Conservation (phyloP, 2,113 vertebrate genomes). For the Symphodus melops region DNA sequence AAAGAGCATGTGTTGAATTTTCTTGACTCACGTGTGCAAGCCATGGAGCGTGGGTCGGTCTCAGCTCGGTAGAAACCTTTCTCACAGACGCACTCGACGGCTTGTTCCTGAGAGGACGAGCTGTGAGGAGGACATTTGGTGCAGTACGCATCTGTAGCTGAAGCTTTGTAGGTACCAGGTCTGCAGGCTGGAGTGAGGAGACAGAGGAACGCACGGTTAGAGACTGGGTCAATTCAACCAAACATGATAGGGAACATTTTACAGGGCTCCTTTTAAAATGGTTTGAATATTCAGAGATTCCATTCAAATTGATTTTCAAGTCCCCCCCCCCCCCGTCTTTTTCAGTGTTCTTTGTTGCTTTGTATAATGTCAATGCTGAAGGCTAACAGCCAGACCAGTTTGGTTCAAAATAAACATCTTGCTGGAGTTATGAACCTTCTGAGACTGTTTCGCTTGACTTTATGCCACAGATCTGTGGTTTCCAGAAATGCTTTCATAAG, state of each 20-base stretch:
- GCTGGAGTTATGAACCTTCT: background rate
- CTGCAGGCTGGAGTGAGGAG: conserved; percentile 80
- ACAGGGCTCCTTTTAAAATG: background rate
- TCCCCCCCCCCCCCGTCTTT: too few species aligned
- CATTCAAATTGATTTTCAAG: too few species aligned
- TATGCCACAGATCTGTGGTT: background rate
- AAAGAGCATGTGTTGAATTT: background rate
- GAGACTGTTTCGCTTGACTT: background rate
- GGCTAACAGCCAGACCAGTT: background rate
- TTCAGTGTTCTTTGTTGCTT: background rate
- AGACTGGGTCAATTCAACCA: background rate
- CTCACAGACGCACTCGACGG: conserved; percentile 84
- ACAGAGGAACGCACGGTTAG: conserved; percentile 27
- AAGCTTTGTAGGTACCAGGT: conserved; percentile 86
- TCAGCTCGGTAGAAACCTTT: conserved; percentile 84
- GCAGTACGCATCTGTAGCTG: conserved; percentile 84
- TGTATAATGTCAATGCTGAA: background rate
- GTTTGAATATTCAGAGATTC: background rate
- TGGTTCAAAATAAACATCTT: background rate
- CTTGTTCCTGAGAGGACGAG: conserved; percentile 82
- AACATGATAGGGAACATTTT: too few species aligned
- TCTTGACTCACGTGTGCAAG: conserved; percentile 85
- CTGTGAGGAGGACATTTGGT: conserved; percentile 87
- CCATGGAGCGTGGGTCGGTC: conserved; percentile 82
- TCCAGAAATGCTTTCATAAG: background rate